Percentiles rank a stretch among this genome's conserved stretches.
These are phyloP conservation scores for Craniophora ligustri DNA, from an alignment of 2,888 invertebrate species.

Conservation along the genomic window DNA sequence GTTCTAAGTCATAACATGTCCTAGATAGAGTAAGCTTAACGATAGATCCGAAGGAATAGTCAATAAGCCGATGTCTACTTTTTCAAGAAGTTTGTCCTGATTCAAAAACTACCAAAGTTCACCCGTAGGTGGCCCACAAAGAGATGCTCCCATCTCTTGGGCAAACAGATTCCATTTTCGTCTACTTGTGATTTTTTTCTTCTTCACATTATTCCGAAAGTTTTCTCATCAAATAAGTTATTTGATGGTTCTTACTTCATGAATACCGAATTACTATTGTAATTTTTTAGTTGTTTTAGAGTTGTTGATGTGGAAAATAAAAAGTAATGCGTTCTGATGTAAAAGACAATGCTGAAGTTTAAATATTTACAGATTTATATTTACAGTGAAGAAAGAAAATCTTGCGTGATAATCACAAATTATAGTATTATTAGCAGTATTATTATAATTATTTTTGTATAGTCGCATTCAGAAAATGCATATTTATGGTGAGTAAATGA, in stretches of 20 bases:
- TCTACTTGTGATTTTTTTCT: conserved; percentile 39
- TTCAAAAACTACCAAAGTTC: conserved; percentile 40
- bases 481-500: no score
- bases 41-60: no score
- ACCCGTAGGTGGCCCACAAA: conserved; percentile 24
- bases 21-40: no score
- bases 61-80: conserved; percentile 21
- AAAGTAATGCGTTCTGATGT: conserved; percentile 18
- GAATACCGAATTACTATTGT: conserved; percentile 54
- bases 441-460: no score
- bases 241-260: conserved; percentile 39
- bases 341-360: no score
- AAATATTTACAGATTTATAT: no score
- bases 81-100: conserved; percentile 29
- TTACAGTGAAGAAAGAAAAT: no score
- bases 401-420: no score
- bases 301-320: conserved; percentile 28
- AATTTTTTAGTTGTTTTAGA: conserved; percentile 36
- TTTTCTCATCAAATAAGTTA: conserved; percentile 58
- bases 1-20: no score
- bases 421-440: neutral
- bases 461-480: no score
- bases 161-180: conserved; percentile 47
- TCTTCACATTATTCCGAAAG: conserved; percentile 36
- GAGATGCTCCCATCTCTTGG: conserved; percentile 33